Base-by-base conservation (phyloP, 2,888 invertebrate genomes). In the Nemotelus pantherinus region DNA sequence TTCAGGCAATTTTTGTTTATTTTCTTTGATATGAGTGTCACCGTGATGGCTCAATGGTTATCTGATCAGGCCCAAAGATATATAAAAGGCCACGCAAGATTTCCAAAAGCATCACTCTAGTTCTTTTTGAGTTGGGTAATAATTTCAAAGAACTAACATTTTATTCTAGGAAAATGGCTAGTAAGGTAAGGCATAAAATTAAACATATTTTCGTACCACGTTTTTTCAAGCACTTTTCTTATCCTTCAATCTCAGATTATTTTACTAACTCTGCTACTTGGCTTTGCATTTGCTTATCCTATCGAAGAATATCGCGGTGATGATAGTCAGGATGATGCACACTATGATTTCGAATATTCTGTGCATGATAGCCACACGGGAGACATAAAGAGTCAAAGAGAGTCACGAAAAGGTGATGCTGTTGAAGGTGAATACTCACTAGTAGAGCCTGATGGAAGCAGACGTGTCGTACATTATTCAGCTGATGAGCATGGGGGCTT, bases 391-490 rank as follows among this genome's bases (percentile, higher is more conserved):
- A 85, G 85, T 82, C 87, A 87, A 80, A 85, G 85, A 55, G 87
- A 87, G 82, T 84, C 85, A 77, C 85, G 87, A 65, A 84, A 85
- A 45, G 87, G 87, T 10, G 86, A 86, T 78, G 84, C 84, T 74
- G 87, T 87, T 0, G 83, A 85, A n/a, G 87, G 87, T 3, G 85
- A 86, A 76, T 87, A 87, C 71, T 86, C 86, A 2, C 81, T 87
- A 2, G 83, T 87, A 53, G 87, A 87, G 76, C 85, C 87, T 55
- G 87, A 87, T 81, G 87, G 87, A 45, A 84, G 85, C 57, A 85
- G 85, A 63, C 86, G 87, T 77, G 82, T 85, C 78, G 87, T 87
- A 43, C 86, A 87, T 71, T 87, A 87, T 80, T 84, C 83, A 45
- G 83, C 87, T 0, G 87, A 87, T 83, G 85, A 86, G 0, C 77